phyloP scores from a whole-genome alignment of 2,888 invertebrate genomes.

The Leptura quadrifasciata region DNA sequence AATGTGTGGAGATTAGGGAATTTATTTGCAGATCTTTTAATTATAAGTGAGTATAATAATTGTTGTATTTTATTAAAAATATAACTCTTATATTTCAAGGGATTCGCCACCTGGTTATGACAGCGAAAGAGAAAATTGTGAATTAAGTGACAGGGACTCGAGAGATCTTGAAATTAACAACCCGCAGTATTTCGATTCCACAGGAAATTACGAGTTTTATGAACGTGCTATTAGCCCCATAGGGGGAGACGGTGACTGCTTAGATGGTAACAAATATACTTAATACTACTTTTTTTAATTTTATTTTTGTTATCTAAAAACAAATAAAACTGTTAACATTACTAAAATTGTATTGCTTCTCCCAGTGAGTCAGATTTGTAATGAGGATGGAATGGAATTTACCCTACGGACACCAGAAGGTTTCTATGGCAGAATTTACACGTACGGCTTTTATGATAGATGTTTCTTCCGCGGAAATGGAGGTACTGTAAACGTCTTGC shows the following conservation, averaged over 20 bases:
- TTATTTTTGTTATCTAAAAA: background rate
- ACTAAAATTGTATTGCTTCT: slow-evolving; percentile 52
- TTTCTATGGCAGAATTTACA: slow-evolving; percentile 92
- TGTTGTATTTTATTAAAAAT: background rate
- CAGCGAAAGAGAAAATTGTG: slow-evolving; percentile 88
- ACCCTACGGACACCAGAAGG: slow-evolving; percentile 91
- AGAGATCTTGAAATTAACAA: slow-evolving; percentile 89
- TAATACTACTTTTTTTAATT: background rate
- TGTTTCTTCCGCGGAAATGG: slow-evolving; percentile 95
- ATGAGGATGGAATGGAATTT: slow-evolving; percentile 96
- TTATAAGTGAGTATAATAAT: slow-evolving; percentile 78
- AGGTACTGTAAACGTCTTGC: slow-evolving; percentile 86
- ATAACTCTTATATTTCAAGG: slow-evolving; percentile 50
- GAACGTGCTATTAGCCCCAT: slow-evolving; percentile 85
- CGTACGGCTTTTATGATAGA: slow-evolving; percentile 92
- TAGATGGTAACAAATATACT: slow-evolving; percentile 85
- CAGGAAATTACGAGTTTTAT: slow-evolving; percentile 90
- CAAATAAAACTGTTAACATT: background rate
- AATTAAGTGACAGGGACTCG: slow-evolving; percentile 90
- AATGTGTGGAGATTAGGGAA: slow-evolving; percentile 88
- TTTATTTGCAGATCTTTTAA: slow-evolving; percentile 92
- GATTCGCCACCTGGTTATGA: slow-evolving; percentile 66
- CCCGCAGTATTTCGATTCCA: slow-evolving; percentile 88
- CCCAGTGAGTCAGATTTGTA: slow-evolving; percentile 91
- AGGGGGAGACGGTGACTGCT: slow-evolving; percentile 84